Percentiles rank a stretch among this genome's conserved stretches.
Evolutionary conservation across 1,140 invertebrate genomes (phyloP).

Genomic region (Nebria ingens): DNA sequence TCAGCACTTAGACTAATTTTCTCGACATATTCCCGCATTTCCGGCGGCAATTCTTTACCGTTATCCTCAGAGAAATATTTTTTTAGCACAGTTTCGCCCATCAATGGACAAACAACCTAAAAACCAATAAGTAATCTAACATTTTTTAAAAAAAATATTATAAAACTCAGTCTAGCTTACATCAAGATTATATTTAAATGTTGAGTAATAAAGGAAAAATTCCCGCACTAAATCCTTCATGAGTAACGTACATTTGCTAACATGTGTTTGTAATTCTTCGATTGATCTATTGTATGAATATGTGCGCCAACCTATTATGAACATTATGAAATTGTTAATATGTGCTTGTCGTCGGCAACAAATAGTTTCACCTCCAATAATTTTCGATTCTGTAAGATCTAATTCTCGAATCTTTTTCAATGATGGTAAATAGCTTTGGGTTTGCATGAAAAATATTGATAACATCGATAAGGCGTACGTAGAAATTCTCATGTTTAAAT

Average conservation of each 20-base stretch:
- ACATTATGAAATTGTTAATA: conserved; percentile 2
- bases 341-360: conserved; percentile 2
- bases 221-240: conserved; percentile 22
- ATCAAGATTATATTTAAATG: conserved; percentile 24
- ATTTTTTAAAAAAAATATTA: conserved; percentile 8
- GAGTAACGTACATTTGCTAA: conserved; percentile 17
- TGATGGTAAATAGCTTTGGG: conserved; percentile 23
- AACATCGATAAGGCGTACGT: conserved; percentile 37
- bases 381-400: conserved; percentile 17
- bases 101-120: conserved; percentile 32
- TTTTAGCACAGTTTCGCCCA: conserved; percentile 28
- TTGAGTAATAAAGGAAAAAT: conserved; percentile 29
- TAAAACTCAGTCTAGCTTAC: conserved; percentile 18
- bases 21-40: conserved; percentile 27
- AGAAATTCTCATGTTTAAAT: conserved; percentile 29
- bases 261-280: conserved; percentile 17
- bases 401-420: conserved; percentile 22
- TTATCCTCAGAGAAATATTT: conserved; percentile 21
- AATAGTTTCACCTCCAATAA: conserved; percentile 23
- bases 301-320: conserved; percentile 31
- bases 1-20: conserved; percentile 20
- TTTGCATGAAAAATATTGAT: conserved; percentile 36
- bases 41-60: conserved; percentile 22
- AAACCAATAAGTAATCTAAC: conserved; percentile 13
- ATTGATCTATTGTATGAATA: conserved; percentile 20